phyloP scores from a whole-genome alignment of 2,113 vertebrate genomes.

The Meleagris gallopavo region DNA sequence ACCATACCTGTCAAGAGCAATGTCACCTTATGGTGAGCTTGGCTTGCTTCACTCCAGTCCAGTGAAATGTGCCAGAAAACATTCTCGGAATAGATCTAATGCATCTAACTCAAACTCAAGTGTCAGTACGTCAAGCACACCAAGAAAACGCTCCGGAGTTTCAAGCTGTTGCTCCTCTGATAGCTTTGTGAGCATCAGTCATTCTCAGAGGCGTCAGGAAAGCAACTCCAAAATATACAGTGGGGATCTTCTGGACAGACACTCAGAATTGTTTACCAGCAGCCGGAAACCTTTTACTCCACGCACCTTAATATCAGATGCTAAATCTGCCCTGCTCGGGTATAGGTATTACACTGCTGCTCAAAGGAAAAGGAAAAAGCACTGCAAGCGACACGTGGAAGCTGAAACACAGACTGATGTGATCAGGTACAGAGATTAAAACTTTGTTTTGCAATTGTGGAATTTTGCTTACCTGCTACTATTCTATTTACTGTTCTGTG shows the following conservation, averaged over 20 bases:
- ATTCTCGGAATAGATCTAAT: background rate
- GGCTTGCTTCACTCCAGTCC: background rate
- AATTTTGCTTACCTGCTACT: background rate
- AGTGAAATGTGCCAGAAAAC: background rate
- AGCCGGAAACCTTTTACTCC: conserved; percentile 87
- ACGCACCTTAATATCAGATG: conserved; percentile 88
- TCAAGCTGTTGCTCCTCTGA: background rate
- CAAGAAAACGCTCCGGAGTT: background rate
- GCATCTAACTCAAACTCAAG: background rate
- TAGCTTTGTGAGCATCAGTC: background rate
- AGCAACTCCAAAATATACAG: conserved; percentile 76
- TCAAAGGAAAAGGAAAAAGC: conserved; percentile 66
- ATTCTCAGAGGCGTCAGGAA: conserved; percentile 71
- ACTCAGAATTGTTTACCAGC: conserved; percentile 85
- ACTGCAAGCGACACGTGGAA: conserved; percentile 43
- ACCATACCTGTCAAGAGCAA: background rate
- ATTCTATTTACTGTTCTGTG: background rate
- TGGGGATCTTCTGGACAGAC: conserved; percentile 89
- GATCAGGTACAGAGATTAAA: conserved; percentile 79
- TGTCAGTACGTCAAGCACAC: background rate
- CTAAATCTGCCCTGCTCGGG: conserved; percentile 84
- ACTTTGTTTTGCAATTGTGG: background rate
- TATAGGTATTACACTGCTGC: conserved; percentile 92
- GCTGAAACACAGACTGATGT: conserved; percentile 80
- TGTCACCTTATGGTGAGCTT: background rate